These are phyloP conservation scores for Caenorhabditis tropicalis DNA, from an alignment of 1,140 invertebrate species.

Conservation along the genomic window DNA sequence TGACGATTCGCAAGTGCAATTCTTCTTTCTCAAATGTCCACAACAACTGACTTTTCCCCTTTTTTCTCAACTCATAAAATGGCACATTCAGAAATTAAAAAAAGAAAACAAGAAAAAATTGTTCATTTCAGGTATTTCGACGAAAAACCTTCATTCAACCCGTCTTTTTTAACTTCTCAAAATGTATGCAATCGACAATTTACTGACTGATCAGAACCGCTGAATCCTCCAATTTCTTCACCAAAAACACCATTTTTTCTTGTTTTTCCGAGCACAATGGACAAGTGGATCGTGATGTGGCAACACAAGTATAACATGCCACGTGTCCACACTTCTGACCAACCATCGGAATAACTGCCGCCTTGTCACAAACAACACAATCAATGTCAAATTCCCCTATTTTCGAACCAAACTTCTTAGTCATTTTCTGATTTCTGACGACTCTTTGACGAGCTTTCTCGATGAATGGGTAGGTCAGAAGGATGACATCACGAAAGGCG, in stretches of 20 bases:
- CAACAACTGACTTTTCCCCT: not conserved
- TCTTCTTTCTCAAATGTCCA: not conserved
- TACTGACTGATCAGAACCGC: not conserved
- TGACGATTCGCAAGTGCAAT: constrained; percentile 38
- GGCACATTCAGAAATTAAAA: not conserved
- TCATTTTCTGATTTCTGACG: constrained; percentile 19
- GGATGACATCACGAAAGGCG: constrained; percentile 49
- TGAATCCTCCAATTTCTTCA: not conserved
- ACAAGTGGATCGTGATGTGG: constrained; percentile 1
- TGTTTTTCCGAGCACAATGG: not conserved
- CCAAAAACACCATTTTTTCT: not conserved
- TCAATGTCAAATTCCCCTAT: not conserved
- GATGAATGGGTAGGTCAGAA: constrained; percentile 47
- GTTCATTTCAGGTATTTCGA: constrained; percentile 12
- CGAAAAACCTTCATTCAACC: constrained; percentile 19
- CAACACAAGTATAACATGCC: constrained; percentile 52
- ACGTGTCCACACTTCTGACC: constrained; percentile 34
- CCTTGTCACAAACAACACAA: constrained; percentile 50
- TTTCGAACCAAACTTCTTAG: not conserved
- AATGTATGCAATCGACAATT: not conserved
- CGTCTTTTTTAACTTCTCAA: constrained; percentile 12
- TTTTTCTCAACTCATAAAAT: constrained; percentile 4
- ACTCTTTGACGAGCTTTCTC: not conserved
- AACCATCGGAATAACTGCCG: constrained; percentile 42
- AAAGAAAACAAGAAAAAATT: not conserved